Evolutionary conservation across 2,888 invertebrate species (phyloP), one percentile per base, ranked within the genome.

Genomic region (Pristionchus japonicus): DNA sequence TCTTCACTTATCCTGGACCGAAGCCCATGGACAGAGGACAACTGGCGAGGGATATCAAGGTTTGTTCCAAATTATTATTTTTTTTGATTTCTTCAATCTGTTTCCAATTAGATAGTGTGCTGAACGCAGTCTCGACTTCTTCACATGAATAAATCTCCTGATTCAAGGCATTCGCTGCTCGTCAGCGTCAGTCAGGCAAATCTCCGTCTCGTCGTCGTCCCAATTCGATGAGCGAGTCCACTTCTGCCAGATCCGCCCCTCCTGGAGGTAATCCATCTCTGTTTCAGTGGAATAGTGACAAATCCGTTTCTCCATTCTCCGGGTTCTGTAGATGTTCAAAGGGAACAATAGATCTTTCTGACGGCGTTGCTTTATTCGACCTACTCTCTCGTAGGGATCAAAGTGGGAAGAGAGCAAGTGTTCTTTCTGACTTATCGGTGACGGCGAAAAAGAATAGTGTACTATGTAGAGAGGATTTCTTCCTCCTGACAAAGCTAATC

Each of bases 1-100:
- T 80, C 80, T 87, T 87, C 80, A 87, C 87, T 3, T 87, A 87
- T 87, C 87, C 87, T 47, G 87, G 87, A 11, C 87, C 87, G 23
- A 87, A 87, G 37, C 61, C 85, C 31, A 23, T 43, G 15, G 86
- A 86, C 31, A 47, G 86, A 1, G 70, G 70, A 4, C 31, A 70
- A 27, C 70, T 86, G 1, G 86, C 86, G 4, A 31, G 70, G 11
- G 86, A 86, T n/a, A 86, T 86, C 49, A 86, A 86, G 86, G 86
- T 70, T 4, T 1, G 40, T 43, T 1, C 43, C 15, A 7, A 27
- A n/a, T n/a, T n/a, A n/a, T n/a, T n/a, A n/a, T n/a, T n/a, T n/a
- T n/a, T n/a, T 23, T 57, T 57, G 20, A 23, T 57, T 23, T n/a
- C n/a, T n/a, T n/a, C n/a, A n/a, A n/a, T n/a, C n/a, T n/a, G n/a